Percentiles rank a stretch among this genome's conserved stretches.
phyloP scores from a whole-genome alignment of 1,140 invertebrate genomes.

The Zaprionus inermis region DNA sequence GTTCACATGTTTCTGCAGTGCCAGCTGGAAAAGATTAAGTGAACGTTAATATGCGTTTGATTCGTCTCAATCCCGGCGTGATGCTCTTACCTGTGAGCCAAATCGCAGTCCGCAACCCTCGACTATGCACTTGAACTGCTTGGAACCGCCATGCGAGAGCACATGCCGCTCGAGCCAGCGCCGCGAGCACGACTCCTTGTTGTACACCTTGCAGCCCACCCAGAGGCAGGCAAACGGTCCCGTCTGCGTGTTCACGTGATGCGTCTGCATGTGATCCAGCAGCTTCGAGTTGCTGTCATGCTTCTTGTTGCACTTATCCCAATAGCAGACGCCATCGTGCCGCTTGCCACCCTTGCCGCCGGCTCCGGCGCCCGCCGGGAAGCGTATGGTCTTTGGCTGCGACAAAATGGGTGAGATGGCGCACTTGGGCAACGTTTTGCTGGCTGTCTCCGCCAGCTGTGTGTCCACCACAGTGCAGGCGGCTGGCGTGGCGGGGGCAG shows the following conservation, averaged over 20 bases:
- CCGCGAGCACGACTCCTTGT: slow-evolving; percentile 94
- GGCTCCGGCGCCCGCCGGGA: slow-evolving; percentile 86
- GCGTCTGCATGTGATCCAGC: slow-evolving; percentile 95
- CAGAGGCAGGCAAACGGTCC: slow-evolving; percentile 95
- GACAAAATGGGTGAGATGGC: slow-evolving; percentile 89
- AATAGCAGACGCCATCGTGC: slow-evolving; percentile 89
- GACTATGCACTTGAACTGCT: slow-evolving; percentile 97
- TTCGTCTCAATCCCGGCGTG: no score
- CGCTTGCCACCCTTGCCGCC: slow-evolving; percentile 80
- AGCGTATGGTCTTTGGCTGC: slow-evolving; percentile 91
- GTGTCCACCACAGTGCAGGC: slow-evolving; percentile 65
- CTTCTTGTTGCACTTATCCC: slow-evolving; percentile 92
- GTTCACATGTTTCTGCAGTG: slow-evolving; percentile 96
- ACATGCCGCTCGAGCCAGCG: slow-evolving; percentile 97
- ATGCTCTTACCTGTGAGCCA: slow-evolving; percentile 91
- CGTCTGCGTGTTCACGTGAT: slow-evolving; percentile 94
- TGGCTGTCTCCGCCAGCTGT: slow-evolving; percentile 56
- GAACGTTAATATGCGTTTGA: neutral
- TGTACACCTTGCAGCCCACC: slow-evolving; percentile 97
- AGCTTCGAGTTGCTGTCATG: slow-evolving; percentile 92
- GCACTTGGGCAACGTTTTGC: slow-evolving; percentile 70
- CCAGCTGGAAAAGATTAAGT: slow-evolving; percentile 86
- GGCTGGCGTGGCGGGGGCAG: slow-evolving; percentile 20
- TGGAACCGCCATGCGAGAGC: slow-evolving; percentile 95
- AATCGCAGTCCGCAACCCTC: slow-evolving; percentile 96